These are phyloP conservation scores for Hippolais icterina DNA, from an alignment of 2,113 vertebrate species.

Conservation along the genomic window DNA sequence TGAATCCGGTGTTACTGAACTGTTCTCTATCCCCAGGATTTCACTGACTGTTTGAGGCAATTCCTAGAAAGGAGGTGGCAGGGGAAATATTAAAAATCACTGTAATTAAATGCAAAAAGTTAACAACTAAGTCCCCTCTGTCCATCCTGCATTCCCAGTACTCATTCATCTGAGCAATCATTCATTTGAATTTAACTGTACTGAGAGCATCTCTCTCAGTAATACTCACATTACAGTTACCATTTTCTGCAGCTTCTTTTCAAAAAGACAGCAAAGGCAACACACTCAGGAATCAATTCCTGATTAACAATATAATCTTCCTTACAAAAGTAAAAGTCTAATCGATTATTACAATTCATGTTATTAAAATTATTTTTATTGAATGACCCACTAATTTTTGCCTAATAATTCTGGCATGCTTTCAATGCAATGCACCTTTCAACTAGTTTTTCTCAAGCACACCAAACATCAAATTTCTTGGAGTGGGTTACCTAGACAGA, in stretches of 20 bases:
- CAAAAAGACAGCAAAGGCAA: neutral
- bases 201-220: neutral
- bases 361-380: neutral
- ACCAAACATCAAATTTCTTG: neutral
- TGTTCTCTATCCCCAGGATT: slow-evolving; percentile 81
- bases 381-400: neutral
- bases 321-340: neutral
- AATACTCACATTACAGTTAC: neutral
- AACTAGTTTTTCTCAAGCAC: neutral
- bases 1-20: slow-evolving; percentile 58
- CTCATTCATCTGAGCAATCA: neutral
- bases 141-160: neutral
- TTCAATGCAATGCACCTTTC: neutral
- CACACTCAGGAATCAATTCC: neutral
- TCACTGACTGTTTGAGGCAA: slow-evolving; percentile 83
- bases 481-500: neutral
- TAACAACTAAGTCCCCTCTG: neutral
- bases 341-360: neutral
- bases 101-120: neutral
- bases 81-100: neutral
- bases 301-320: neutral
- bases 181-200: neutral
- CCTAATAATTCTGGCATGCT: neutral
- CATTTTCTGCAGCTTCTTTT: neutral
- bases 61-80: slow-evolving; percentile 68